These are phyloP conservation scores for Dryococelus australis DNA, from an alignment of 2,888 invertebrate species.

Conservation along the genomic window DNA sequence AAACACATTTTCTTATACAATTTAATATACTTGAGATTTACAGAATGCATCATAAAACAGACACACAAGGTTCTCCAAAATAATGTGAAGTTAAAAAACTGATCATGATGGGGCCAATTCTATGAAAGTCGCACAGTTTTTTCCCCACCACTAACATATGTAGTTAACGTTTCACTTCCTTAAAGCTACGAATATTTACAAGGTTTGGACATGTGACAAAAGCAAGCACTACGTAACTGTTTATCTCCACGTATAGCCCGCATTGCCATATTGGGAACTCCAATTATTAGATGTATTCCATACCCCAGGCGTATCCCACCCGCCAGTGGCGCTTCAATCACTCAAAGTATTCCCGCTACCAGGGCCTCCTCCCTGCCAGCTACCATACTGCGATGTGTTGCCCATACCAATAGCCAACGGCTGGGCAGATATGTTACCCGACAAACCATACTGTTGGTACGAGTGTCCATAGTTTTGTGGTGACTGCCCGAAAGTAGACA, in stretches of 20 bases:
- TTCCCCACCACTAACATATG: background rate
- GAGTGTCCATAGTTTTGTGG: too few relatives aligned
- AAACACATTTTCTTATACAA: background rate
- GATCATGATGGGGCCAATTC: background rate
- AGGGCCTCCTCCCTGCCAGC: background rate
- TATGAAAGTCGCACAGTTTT: background rate
- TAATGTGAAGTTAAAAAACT: background rate
- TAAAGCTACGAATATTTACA: background rate
- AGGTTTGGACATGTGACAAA: background rate
- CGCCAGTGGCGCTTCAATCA: background rate
- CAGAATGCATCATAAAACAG: background rate
- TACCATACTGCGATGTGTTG: background rate
- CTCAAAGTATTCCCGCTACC: background rate
- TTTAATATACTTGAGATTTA: background rate
- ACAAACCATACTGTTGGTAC: background rate
- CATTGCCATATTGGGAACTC: background rate
- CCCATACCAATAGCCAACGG: background rate
- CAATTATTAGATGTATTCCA: background rate
- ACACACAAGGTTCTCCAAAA: too few relatives aligned
- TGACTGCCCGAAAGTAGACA: background rate
- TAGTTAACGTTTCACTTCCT: too few relatives aligned
- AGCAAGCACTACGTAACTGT: background rate
- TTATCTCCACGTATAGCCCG: background rate
- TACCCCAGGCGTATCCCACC: background rate
- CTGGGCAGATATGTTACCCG: too few relatives aligned